Base-by-base conservation (phyloP, 2,797 vertebrate genomes). In the Megaceryle alcyon region DNA sequence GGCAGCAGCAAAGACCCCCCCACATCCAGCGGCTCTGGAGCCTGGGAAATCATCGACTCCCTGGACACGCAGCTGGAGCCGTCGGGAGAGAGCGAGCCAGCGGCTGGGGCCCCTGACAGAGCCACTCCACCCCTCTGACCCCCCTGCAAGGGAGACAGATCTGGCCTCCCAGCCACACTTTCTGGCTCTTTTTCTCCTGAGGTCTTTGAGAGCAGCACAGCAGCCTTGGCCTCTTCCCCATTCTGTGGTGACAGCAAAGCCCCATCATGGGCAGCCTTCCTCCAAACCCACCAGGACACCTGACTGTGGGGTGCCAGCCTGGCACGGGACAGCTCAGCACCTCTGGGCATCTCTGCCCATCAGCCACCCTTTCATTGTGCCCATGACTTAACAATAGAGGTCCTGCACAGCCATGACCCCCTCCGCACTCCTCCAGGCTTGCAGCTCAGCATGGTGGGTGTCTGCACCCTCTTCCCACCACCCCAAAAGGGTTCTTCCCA, bases 41-140 rank as follows among this genome's bases (percentile, higher is more conserved):
- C 96, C 61, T 99, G 99, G 99, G 99, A 99, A 94, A 98, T 99
- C 96, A 97, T 98, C 18, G 89, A 72, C 43, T 89, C 97, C 0
- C 97, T 98, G 35, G 98, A 98, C 64, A 90, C 95, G 0, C 18
- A 97, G 33, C 85, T 66, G 11, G 88, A 95, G 35, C 97, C 85
- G 13, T 59, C 76, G 11, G 65, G 92, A 41, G 77, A 82, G 56
- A 41, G 29, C 1, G 1, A 65, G 49, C 65, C 29, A 0, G 56
- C 1, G 0, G 12, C 26, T 14, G 5, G 46, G 41, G 33, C 44
- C 41, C 23, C 69, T 0, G 5, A 75, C 92, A 91, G 43, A 81
- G 44, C n/a, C 35, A 3, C 2, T 0, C 65, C 39, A 1, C 28
- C 61, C 21, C 92, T 53, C 78, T 96, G 87, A 93, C 92, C 83